Base-by-base conservation (phyloP, 2,888 invertebrate species). In the Nomada fucata region DNA sequence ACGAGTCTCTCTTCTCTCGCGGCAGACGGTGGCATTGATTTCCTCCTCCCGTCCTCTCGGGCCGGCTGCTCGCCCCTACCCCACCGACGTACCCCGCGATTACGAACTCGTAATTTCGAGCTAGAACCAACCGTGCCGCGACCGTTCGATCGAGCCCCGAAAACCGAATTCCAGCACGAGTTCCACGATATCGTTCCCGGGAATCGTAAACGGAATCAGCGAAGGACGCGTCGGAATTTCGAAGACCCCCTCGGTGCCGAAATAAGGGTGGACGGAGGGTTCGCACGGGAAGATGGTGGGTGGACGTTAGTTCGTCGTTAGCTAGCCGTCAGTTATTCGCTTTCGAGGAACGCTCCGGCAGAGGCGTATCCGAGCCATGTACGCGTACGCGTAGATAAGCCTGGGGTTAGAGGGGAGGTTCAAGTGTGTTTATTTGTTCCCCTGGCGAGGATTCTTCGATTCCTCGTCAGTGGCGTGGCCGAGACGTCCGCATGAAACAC, bases 11-110 rank as follows among this genome's bases (percentile, higher is more conserved):
- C 77, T 77, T 72, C 78, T 83, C 75, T 82, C 85, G 79, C 83
- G 72, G 80, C 90, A 90, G 91, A 91, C 91, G 89, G 84, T 87
- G 87, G 88, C 90, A 91, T 91, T 89, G 91, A 91, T 91, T 90
- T 91, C 90, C 89, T 91, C 88, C 88, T 84, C 87, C 84, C 85
- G 85, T 88, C 89, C 83, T 86, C 86, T 75, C 86, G 67, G 80
- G 84, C 82, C 79, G 73, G 61, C 76, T 76, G 59, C 29, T 70
- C 70, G 60, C 67, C 78, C 69, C 63, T 72, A 23, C 74, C 78
- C 76, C 50, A 42, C 76, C 70, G 52, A 47, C 61, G 50, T 47
- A 26, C 70, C 60, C 60, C 73, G 69, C 73, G 23, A 73, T 65
- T 65, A 44, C 23, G 13, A 60, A 72, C 76, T 68, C 80, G 72